A percentile compares a stretch with the other conserved stretches of the same genome.
phyloP scores from a whole-genome alignment of 2,888 invertebrate genomes.

The Leucophora obtusa region DNA sequence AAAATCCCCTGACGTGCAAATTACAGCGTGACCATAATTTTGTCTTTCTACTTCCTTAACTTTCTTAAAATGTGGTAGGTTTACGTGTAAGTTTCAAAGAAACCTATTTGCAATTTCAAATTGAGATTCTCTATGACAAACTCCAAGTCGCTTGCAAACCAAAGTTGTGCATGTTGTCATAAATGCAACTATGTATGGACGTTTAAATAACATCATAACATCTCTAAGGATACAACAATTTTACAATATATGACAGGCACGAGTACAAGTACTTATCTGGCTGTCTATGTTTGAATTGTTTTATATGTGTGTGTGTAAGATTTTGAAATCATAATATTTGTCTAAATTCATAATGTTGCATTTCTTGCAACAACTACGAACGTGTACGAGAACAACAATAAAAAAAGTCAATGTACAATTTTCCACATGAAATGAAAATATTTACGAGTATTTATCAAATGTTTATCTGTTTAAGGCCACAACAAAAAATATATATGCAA shows the following conservation, averaged over 20 bases:
- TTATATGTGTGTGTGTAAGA: not conserved
- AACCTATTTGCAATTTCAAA: not conserved
- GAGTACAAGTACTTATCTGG: constrained; percentile 6
- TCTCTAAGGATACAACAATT: constrained; percentile 30
- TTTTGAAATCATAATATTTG: constrained; percentile 59
- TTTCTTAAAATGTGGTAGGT: not conserved
- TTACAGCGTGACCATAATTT: constrained; percentile 56
- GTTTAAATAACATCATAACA: constrained; percentile 20
- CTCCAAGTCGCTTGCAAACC: not conserved
- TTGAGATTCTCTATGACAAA: not conserved
- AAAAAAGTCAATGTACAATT: constrained; percentile 41
- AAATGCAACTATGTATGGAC: constrained; percentile 4
- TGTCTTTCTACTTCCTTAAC: constrained; percentile 1
- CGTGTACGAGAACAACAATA: not conserved
- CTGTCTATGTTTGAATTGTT: constrained; percentile 6
- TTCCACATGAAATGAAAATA: constrained; percentile 57
- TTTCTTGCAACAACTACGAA: constrained; percentile 13
- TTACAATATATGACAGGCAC: constrained; percentile 50
- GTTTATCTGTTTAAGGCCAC: constrained; percentile 49
- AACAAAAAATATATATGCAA: constrained; percentile 14
- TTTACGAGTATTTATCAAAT: constrained; percentile 55
- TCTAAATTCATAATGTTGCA: constrained; percentile 59
- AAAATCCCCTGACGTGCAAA: constrained; percentile 58
- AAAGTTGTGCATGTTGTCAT: constrained; percentile 4
- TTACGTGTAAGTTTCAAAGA: not conserved